phyloP scores from a whole-genome alignment of 2,888 invertebrate species.

The Eupithecia exiguata region DNA sequence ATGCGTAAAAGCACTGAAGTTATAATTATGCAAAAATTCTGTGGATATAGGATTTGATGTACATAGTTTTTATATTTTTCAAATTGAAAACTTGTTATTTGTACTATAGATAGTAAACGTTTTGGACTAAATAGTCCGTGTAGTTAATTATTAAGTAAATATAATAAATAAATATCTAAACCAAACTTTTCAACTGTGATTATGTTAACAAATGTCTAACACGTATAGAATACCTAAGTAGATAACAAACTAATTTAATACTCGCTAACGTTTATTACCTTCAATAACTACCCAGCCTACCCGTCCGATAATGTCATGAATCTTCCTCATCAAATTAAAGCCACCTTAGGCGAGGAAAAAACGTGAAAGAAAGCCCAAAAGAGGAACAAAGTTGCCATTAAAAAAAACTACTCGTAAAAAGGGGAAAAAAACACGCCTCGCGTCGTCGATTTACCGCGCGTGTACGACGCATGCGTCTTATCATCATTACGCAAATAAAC shows the following conservation, averaged over 20 bases:
- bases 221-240: background rate
- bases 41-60: no score
- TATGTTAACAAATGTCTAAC: background rate
- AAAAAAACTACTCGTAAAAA: background rate
- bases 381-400: slow-evolving; percentile 1
- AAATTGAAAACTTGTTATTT: no score
- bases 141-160: no score
- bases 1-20: no score
- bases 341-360: slow-evolving; percentile 7
- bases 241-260: background rate
- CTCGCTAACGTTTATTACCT: background rate
- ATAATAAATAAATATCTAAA: no score
- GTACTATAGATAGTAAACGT: no score
- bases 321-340: slow-evolving; percentile 3
- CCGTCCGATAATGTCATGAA: background rate
- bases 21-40: no score
- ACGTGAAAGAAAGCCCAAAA: slow-evolving; percentile 3
- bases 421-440: background rate
- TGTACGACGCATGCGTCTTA: slow-evolving; percentile 18
- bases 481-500: slow-evolving; percentile 32
- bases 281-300: slow-evolving; percentile 8
- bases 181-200: background rate
- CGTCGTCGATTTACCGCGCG: slow-evolving; percentile 9
- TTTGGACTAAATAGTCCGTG: no score
- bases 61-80: no score